These are phyloP conservation scores for Lycopodina hypogea DNA, from an alignment of 37 sponge, comb jelly and placozoan genomes.

Conservation along the genomic window DNA sequence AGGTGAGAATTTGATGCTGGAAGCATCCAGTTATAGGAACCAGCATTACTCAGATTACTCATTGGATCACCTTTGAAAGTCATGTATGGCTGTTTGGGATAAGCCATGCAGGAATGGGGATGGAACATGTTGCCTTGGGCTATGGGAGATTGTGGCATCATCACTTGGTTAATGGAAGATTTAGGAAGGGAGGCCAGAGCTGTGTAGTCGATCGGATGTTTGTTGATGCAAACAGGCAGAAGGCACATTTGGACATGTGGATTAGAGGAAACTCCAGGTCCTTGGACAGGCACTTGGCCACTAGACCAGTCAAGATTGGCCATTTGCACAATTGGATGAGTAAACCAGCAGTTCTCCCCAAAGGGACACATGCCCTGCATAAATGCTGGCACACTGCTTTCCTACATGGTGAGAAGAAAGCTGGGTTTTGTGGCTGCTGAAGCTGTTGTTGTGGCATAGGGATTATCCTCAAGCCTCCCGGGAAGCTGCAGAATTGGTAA, in stretches of 20 bases:
- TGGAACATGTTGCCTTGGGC: background rate
- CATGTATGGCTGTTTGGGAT: constrained; percentile 13
- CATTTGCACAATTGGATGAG: constrained; percentile 45
- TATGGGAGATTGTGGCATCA: constrained; percentile 8
- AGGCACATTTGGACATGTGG: constrained; percentile 8
- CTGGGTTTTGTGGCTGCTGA: background rate
- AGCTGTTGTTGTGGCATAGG: background rate
- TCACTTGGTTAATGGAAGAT: constrained; percentile 9
- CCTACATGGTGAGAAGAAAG: constrained; percentile 16
- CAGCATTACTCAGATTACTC: background rate
- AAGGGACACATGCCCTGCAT: constrained; percentile 57
- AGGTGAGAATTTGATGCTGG: constrained; percentile 25
- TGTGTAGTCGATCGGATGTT: background rate
- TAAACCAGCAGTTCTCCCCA: constrained; percentile 77
- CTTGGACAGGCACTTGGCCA: background rate
- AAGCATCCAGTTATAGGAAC: constrained; percentile 11
- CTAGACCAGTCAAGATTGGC: background rate
- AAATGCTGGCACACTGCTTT: constrained; percentile 58
- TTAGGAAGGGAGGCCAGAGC: constrained; percentile 32
- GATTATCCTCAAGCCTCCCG: background rate
- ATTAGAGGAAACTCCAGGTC: background rate
- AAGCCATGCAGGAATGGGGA: background rate
- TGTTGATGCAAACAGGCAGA: background rate
- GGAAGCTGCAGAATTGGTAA: background rate
- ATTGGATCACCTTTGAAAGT: background rate